Percentiles rank a stretch among this genome's conserved stretches.
phyloP scores from a whole-genome alignment of 2,888 invertebrate species.

The Dysmachus trigonus region DNA sequence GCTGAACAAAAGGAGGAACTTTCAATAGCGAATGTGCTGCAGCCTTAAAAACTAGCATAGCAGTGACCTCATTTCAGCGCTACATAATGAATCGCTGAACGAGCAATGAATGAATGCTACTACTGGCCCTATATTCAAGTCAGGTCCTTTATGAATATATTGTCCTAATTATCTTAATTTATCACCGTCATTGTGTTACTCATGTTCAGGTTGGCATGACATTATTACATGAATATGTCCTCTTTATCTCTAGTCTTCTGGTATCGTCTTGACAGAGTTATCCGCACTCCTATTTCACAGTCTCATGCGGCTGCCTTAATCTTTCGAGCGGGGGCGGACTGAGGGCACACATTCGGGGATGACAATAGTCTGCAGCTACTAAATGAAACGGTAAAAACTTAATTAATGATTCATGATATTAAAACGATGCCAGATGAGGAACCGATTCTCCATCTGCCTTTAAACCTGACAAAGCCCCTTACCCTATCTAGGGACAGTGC shows the following conservation, averaged over 20 bases:
- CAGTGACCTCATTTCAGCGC: slow-evolving; percentile 3
- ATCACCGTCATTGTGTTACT: slow-evolving; percentile 47
- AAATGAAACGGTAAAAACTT: slow-evolving; percentile 47
- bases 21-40: slow-evolving; percentile 32
- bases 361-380: slow-evolving; percentile 36
- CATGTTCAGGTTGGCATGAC: slow-evolving; percentile 43
- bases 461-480: not conserved
- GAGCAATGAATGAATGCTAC: slow-evolving; percentile 41
- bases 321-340: not conserved
- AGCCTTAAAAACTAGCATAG: slow-evolving; percentile 29
- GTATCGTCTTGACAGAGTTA: slow-evolving; percentile 25
- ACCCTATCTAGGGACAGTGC: not conserved
- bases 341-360: not conserved
- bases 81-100: slow-evolving; percentile 21
- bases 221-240: slow-evolving; percentile 45
- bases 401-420: slow-evolving; percentile 49
- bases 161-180: slow-evolving; percentile 50
- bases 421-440: slow-evolving; percentile 43
- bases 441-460: slow-evolving; percentile 13
- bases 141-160: slow-evolving; percentile 48
- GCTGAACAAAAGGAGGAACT: slow-evolving; percentile 11
- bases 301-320: not conserved
- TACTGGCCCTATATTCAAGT: slow-evolving; percentile 44
- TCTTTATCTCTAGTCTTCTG: slow-evolving; percentile 24
- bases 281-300: slow-evolving; percentile 36